These are phyloP conservation scores for Falco peregrinus DNA, from an alignment of 2,797 vertebrate species.

Conservation along the genomic window DNA sequence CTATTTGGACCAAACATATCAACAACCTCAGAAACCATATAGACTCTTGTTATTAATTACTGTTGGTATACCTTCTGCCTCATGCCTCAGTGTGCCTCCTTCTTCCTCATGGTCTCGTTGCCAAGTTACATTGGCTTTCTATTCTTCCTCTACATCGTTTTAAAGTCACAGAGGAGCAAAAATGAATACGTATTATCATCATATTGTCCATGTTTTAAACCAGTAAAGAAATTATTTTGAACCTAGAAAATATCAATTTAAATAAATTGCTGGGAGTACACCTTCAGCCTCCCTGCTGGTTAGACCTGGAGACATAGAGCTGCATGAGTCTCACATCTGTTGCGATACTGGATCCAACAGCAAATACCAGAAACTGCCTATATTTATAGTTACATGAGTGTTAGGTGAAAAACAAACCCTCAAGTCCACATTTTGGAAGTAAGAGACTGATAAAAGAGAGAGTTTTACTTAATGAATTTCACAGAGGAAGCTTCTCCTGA, in stretches of 20 bases:
- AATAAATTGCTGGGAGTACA: fast-evolving
- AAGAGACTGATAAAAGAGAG: not conserved
- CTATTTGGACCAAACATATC: not conserved
- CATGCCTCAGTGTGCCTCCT: not conserved
- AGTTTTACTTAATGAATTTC: not conserved
- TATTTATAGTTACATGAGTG: not conserved
- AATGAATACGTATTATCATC: not conserved
- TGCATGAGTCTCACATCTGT: not conserved
- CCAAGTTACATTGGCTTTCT: not conserved
- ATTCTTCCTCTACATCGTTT: not conserved
- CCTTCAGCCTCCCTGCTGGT: not conserved
- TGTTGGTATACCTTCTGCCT: not conserved
- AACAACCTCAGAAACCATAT: not conserved
- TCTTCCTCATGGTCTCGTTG: not conserved
- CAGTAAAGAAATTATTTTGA: not conserved
- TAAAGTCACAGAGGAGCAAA: not conserved
- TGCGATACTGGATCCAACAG: not conserved
- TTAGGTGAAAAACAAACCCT: not conserved
- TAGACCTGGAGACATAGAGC: not conserved
- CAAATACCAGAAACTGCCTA: not conserved
- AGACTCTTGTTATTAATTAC: not conserved
- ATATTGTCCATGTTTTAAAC: not conserved
- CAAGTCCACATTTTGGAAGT: not conserved
- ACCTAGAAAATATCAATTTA: not conserved
- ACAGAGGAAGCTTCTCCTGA: fast-evolving